These are phyloP conservation scores for Balaeniceps rex DNA, from an alignment of 2,113 vertebrate species.

Conservation along the genomic window DNA sequence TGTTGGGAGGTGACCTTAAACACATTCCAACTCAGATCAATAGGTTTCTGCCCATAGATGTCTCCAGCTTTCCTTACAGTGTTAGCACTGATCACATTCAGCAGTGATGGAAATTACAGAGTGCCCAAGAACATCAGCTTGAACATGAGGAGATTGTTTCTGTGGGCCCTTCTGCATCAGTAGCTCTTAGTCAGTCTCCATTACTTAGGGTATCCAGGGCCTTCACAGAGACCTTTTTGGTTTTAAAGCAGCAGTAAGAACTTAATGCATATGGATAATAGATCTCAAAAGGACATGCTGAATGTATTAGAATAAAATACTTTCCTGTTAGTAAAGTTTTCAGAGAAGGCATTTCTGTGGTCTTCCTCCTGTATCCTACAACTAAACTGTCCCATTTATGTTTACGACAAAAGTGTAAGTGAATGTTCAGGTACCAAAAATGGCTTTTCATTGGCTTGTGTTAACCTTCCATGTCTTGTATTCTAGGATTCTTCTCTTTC, in stretches of 20 bases:
- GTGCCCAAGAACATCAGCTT: neutral
- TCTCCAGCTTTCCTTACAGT: neutral
- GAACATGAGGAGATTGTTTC: neutral
- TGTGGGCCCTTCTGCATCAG: neutral
- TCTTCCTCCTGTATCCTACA: neutral
- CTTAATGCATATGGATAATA: neutral
- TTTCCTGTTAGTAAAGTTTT: neutral
- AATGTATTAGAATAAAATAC: neutral
- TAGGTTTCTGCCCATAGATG: neutral
- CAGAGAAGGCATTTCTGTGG: neutral
- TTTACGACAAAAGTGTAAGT: neutral
- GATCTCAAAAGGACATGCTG: neutral
- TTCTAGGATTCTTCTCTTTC: neutral
- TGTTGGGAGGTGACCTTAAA: neutral
- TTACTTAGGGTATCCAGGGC: neutral
- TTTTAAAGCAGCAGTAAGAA: neutral
- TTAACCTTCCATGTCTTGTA: neutral
- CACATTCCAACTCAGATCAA: neutral
- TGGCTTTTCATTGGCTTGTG: neutral
- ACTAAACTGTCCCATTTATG: neutral
- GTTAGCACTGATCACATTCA: neutral
- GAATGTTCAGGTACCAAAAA: neutral
- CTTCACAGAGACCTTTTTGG: neutral
- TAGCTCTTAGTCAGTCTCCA: neutral
- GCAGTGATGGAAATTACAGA: neutral